A percentile compares a stretch with the other conserved stretches of the same genome.
phyloP scores from a whole-genome alignment of 2,113 vertebrate species.

The Phyllopteryx taeniolatus region DNA sequence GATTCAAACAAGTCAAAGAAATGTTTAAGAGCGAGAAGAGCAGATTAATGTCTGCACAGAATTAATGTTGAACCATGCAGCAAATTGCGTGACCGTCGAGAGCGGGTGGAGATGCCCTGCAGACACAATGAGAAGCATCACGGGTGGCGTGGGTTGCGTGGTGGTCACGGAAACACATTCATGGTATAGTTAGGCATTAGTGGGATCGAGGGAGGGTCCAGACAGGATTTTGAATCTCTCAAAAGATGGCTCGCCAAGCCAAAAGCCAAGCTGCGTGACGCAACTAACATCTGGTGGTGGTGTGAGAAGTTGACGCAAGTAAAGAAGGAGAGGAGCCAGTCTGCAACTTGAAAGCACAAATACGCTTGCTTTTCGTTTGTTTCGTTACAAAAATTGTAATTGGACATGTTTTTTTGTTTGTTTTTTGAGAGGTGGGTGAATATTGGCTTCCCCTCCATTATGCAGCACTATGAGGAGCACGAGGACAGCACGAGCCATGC shows the following conservation, averaged over 20 bases:
- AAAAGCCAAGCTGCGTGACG: slow-evolving; percentile 69
- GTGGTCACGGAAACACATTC: slow-evolving; percentile 2
- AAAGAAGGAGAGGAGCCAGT: not conserved
- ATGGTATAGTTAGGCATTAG: slow-evolving; percentile 15
- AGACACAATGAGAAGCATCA: slow-evolving; percentile 5
- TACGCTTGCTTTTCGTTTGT: not conserved
- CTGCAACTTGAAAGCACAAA: not conserved
- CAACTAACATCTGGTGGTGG: slow-evolving; percentile 66
- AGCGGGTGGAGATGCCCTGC: not conserved
- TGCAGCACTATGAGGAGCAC: slow-evolving; percentile 70
- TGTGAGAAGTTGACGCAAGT: slow-evolving; percentile 19
- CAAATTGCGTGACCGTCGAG: not conserved
- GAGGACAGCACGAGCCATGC: slow-evolving; percentile 77
- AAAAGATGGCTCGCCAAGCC: slow-evolving; percentile 68
- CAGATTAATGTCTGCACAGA: not conserved
- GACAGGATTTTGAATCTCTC: slow-evolving; percentile 59
- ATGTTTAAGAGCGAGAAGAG: not conserved
- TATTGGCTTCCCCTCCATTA: slow-evolving; percentile 49
- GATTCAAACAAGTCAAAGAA: not conserved
- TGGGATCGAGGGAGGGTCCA: slow-evolving; percentile 25
- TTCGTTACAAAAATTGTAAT: not conserved
- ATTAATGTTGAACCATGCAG: not conserved
- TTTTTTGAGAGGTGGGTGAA: slow-evolving; percentile 34
- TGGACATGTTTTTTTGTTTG: not conserved
- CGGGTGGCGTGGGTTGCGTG: slow-evolving; percentile 26